Conservation (phyloP, 2,888 invertebrate genomes). For the Neoascia interrupta region DNA sequence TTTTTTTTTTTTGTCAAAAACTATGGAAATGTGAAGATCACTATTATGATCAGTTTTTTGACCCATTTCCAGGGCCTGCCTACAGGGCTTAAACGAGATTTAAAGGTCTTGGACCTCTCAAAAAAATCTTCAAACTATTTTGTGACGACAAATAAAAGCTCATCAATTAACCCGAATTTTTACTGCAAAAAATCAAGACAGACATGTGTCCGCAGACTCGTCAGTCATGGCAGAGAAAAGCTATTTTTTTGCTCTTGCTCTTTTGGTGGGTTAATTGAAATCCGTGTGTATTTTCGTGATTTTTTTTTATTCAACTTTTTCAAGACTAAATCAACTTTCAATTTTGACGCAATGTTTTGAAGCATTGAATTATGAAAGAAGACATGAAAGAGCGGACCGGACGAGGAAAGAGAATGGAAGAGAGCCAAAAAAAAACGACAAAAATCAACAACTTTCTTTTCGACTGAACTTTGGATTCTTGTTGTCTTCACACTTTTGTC, state of each 20-base stretch:
- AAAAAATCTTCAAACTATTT: too few relatives aligned
- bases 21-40: too few relatives aligned
- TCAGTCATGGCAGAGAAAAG: too few relatives aligned
- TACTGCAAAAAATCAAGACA: too few relatives aligned
- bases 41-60: too few relatives aligned
- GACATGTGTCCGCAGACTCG: too few relatives aligned
- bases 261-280: constrained; percentile 10
- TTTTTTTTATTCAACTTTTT: constrained; percentile 29
- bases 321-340: constrained; percentile 53
- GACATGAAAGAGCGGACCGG: not conserved
- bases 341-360: constrained; percentile 48
- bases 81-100: too few relatives aligned
- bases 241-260: constrained; percentile 4
- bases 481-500: constrained; percentile 17
- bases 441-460: constrained; percentile 69
- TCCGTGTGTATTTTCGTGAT: constrained; percentile 4
- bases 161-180: too few relatives aligned
- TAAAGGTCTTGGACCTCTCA: too few relatives aligned
- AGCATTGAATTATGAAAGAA: constrained; percentile 40
- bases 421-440: constrained; percentile 22
- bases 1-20: too few relatives aligned
- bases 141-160: constrained; percentile 18
- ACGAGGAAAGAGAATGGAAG: not conserved
- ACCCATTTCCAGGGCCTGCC: too few relatives aligned
- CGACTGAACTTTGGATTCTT: constrained; percentile 41